Evolutionary conservation across 1,140 invertebrate species (phyloP).

Genomic region (Drosophila pandora): DNA sequence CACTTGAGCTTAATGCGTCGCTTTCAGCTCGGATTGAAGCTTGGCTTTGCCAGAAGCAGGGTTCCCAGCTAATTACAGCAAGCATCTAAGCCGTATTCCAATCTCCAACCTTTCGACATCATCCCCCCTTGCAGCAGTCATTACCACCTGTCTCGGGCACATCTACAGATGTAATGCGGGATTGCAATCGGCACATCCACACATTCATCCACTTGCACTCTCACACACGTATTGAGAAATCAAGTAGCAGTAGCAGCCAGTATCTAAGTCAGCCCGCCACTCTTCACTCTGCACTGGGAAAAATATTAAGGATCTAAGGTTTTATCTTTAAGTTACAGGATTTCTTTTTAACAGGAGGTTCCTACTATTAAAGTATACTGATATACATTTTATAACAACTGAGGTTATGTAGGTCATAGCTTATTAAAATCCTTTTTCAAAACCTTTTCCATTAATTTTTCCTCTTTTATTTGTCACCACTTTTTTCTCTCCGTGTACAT

Average conservation of each 20-base stretch:
- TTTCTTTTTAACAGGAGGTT: too few relatives aligned
- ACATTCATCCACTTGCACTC: slow-evolving; percentile 5
- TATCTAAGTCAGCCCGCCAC: slow-evolving; percentile 18
- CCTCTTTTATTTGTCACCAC: too few relatives aligned
- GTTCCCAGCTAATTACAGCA: slow-evolving; percentile 64
- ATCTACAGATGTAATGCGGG: slow-evolving; percentile 41
- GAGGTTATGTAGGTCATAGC: too few relatives aligned
- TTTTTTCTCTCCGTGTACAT: slow-evolving; percentile 14
- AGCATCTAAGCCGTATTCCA: slow-evolving; percentile 34
- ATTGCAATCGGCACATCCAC: slow-evolving; percentile 49
- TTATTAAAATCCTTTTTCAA: too few relatives aligned
- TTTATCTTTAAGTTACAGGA: too few relatives aligned
- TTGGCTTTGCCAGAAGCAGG: slow-evolving; percentile 43
- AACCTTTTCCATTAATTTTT: too few relatives aligned
- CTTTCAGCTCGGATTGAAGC: slow-evolving; percentile 30
- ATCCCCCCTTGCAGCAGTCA: slow-evolving; percentile 1
- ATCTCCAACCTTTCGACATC: not conserved
- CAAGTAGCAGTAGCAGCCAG: slow-evolving; percentile 33
- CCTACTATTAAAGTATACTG: too few relatives aligned
- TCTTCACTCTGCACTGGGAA: not conserved
- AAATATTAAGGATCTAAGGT: not conserved
- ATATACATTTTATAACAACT: not conserved
- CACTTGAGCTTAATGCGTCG: slow-evolving; percentile 44
- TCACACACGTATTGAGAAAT: slow-evolving; percentile 27
- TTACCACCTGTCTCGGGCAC: slow-evolving; percentile 38